phyloP scores from a whole-genome alignment of 2,888 invertebrate genomes.

The Abrostola triplasia region DNA sequence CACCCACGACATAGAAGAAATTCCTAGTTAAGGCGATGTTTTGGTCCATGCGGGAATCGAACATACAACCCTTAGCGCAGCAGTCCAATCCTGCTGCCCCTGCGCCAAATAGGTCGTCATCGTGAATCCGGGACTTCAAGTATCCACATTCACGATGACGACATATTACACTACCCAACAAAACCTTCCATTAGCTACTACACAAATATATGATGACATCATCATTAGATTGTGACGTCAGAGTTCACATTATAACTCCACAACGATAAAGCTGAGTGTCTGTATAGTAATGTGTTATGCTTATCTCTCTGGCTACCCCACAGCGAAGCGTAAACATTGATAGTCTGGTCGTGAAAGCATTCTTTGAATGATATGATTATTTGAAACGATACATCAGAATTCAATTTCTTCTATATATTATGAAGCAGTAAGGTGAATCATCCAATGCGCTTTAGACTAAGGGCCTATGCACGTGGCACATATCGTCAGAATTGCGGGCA shows the following conservation, averaged over 20 bases:
- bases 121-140: too few species aligned
- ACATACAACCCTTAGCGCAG: too few species aligned
- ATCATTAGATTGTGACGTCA: slow-evolving; percentile 22
- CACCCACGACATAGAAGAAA: too few species aligned
- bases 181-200: slow-evolving; percentile 35
- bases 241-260: slow-evolving; percentile 17
- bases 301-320: slow-evolving; percentile 27
- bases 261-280: slow-evolving; percentile 38
- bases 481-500: too few species aligned
- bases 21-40: too few species aligned
- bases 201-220: slow-evolving; percentile 19
- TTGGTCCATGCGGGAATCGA: too few species aligned
- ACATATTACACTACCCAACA: background rate
- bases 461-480: too few species aligned
- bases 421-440: background rate
- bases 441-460: background rate
- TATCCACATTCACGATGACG: too few species aligned
- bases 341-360: slow-evolving; percentile 26
- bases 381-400: background rate
- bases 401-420: background rate
- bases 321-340: slow-evolving; percentile 4
- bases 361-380: slow-evolving; percentile 12
- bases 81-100: too few species aligned
- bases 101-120: too few species aligned
- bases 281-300: slow-evolving; percentile 21